A percentile compares a stretch with the other conserved stretches of the same genome.
These are phyloP conservation scores for Apodemia mormo DNA, from an alignment of 2,888 invertebrate genomes.

Conservation along the genomic window DNA sequence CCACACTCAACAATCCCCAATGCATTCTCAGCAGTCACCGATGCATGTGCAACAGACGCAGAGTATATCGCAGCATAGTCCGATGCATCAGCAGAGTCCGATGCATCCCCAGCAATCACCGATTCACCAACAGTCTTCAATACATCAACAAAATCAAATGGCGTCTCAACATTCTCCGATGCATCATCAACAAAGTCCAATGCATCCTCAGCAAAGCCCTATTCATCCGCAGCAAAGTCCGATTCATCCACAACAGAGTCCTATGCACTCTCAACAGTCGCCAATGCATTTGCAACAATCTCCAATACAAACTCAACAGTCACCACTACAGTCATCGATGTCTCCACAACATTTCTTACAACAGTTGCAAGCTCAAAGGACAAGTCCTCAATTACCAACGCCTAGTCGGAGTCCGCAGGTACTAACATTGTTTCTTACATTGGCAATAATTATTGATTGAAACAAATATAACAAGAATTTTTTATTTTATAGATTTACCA, in stretches of 20 bases:
- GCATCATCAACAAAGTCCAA: constrained; percentile 59
- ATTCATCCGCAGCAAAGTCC: constrained; percentile 61
- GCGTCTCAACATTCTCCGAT: constrained; percentile 58
- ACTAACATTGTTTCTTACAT: constrained; percentile 9
- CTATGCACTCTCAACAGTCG: constrained; percentile 54
- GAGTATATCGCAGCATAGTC: constrained; percentile 53
- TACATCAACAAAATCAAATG: constrained; percentile 53
- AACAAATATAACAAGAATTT: background rate
- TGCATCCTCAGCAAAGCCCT: constrained; percentile 57
- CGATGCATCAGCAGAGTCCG: constrained; percentile 53
- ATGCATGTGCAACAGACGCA: constrained; percentile 63
- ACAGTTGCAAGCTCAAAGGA: constrained; percentile 70
- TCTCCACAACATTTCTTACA: constrained; percentile 52
- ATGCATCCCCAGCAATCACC: constrained; percentile 57
- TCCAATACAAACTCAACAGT: constrained; percentile 62
- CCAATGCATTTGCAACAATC: constrained; percentile 51
- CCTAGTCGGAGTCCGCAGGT: constrained; percentile 78
- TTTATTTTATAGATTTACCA: constrained; percentile 65
- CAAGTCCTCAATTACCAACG: constrained; percentile 73
- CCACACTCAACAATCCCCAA: constrained; percentile 66
- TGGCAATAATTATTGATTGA: background rate
- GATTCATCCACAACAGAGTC: constrained; percentile 58
- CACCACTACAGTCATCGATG: constrained; percentile 52
- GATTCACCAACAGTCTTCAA: constrained; percentile 52
- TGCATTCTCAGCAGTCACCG: constrained; percentile 67